phyloP scores from a whole-genome alignment of 2,113 vertebrate genomes.

The Lanius collurio region DNA sequence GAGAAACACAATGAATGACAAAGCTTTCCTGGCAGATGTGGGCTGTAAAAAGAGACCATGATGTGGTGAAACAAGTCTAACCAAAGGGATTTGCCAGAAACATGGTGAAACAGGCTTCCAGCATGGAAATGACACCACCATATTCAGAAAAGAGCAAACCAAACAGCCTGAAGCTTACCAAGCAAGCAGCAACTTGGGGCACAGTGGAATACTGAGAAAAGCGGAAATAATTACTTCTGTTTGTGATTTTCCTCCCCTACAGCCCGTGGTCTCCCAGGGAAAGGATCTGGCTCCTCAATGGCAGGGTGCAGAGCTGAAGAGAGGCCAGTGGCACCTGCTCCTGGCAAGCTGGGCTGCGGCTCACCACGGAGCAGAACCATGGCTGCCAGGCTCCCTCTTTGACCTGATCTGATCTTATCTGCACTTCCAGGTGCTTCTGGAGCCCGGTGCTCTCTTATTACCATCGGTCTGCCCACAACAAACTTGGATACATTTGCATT shows the following conservation, averaged over 20 bases:
- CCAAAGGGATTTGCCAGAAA: constrained; percentile 18
- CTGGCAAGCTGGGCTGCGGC: neutral
- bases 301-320: neutral
- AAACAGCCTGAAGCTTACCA: neutral
- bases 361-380: neutral
- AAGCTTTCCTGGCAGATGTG: constrained; percentile 14
- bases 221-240: neutral
- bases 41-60: neutral
- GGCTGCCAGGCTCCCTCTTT: neutral
- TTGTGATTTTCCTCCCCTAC: neutral
- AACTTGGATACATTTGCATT: fast-evolving
- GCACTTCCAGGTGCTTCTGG: neutral
- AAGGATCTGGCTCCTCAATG: neutral
- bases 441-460: neutral
- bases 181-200: neutral
- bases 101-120: neutral
- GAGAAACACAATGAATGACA: neutral
- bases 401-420: neutral
- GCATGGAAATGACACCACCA: neutral
- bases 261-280: neutral
- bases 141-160: neutral
- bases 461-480: neutral
- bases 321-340: neutral
- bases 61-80: constrained; percentile 27
- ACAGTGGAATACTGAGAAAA: neutral